phyloP scores from a whole-genome alignment of 1,140 invertebrate species.

The Zaprionus lachaisei region DNA sequence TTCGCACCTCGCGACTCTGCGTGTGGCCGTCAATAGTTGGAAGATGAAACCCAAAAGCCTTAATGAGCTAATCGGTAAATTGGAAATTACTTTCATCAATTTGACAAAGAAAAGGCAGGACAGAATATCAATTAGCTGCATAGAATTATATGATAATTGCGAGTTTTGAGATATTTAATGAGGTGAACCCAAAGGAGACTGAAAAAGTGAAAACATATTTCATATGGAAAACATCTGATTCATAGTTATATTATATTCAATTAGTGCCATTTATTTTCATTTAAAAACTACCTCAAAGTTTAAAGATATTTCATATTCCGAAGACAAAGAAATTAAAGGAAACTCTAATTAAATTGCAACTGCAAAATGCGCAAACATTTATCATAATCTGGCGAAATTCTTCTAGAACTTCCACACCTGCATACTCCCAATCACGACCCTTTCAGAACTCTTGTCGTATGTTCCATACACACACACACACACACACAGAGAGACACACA shows the following conservation, averaged over 20 bases:
- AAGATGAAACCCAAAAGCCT: conserved; percentile 31
- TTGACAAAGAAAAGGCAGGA: not conserved
- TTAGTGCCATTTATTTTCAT: not conserved
- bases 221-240: too few relatives aligned
- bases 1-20: conserved; percentile 65
- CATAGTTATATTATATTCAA: not conserved
- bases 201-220: not conserved
- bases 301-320: not conserved
- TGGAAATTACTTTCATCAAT: conserved; percentile 15
- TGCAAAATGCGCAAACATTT: not conserved
- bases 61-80: conserved; percentile 7
- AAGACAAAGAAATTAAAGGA: not conserved
- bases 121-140: not conserved
- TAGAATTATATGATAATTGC: too few relatives aligned
- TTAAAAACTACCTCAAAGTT: not conserved
- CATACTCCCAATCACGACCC: conserved; percentile 3
- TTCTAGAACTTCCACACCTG: conserved; percentile 12
- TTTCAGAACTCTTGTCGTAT: conserved; percentile 16
- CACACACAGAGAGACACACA: not conserved
- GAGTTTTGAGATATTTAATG: too few relatives aligned
- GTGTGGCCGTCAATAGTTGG: conserved; percentile 55
- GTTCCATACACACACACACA: conserved; percentile 10
- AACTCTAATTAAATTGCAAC: not conserved
- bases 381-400: conserved; percentile 28
- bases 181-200: too few relatives aligned